These are phyloP conservation scores for Pelmatolapia mariae DNA, from an alignment of 2,113 vertebrate genomes.

Conservation along the genomic window DNA sequence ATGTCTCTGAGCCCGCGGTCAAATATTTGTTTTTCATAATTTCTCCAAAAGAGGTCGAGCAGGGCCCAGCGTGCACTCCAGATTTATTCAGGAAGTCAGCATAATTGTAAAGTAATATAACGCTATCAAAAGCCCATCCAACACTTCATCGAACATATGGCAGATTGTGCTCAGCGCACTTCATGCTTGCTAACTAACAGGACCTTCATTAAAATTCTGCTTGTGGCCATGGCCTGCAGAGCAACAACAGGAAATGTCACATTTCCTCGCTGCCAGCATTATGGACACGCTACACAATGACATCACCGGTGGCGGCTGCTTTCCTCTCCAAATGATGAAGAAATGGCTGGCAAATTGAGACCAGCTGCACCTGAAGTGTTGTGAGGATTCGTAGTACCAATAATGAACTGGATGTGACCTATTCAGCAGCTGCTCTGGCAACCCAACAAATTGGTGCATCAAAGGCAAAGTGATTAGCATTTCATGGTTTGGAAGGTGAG, in stretches of 20 bases:
- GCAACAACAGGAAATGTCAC: constrained; percentile 39
- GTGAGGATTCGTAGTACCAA: background rate
- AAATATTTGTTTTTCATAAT: background rate
- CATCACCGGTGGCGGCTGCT: background rate
- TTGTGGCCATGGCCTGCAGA: background rate
- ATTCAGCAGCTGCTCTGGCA: constrained; percentile 37
- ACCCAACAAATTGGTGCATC: constrained; percentile 2
- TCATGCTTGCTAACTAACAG: constrained; percentile 26
- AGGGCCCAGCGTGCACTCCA: background rate
- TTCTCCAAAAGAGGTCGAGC: background rate
- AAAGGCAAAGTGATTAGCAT: constrained; percentile 20
- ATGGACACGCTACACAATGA: background rate
- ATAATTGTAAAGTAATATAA: background rate
- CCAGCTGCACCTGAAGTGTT: constrained; percentile 33
- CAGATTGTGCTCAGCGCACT: background rate
- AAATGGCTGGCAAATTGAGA: background rate
- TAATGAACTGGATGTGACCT: constrained; percentile 20
- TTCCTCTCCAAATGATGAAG: constrained; percentile 24
- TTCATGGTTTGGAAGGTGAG: constrained; percentile 30
- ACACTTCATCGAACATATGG: background rate
- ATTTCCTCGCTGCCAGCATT: constrained; percentile 19
- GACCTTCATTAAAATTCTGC: constrained; percentile 45
- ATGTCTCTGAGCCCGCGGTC: background rate
- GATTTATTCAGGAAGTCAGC: background rate
- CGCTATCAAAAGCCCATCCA: background rate